These are phyloP conservation scores for Ginglymostoma cirratum DNA, from an alignment of 2,113 vertebrate genomes.

Conservation along the genomic window DNA sequence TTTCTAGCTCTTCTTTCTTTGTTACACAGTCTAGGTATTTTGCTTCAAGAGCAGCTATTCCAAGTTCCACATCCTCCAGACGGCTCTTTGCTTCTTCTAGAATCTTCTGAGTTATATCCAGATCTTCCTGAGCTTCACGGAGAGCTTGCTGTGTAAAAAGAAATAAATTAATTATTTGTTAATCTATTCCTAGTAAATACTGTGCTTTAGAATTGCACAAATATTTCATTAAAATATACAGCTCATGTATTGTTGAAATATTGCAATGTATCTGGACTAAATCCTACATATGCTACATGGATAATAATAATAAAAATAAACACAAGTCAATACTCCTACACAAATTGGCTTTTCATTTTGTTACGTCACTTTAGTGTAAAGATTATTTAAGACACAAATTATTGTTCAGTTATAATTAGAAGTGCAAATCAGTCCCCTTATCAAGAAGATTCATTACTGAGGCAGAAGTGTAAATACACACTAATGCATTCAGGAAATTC, in stretches of 20 bases:
- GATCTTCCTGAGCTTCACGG: conserved; percentile 69
- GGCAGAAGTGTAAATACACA: background rate
- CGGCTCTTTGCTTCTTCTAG: conserved; percentile 68
- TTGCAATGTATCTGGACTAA: background rate
- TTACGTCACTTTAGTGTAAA: background rate
- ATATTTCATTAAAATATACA: background rate
- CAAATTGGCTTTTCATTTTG: background rate
- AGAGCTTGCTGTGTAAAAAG: conserved; percentile 63
- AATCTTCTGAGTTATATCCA: conserved; percentile 63
- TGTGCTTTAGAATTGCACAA: background rate
- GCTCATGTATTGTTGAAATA: background rate
- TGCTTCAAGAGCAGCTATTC: conserved; percentile 66
- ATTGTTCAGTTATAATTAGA: background rate
- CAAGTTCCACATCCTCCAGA: conserved; percentile 63
- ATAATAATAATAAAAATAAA: background rate
- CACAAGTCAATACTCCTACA: background rate
- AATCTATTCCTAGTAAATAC: background rate
- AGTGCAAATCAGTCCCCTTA: background rate
- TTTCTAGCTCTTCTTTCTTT: conserved; percentile 76
- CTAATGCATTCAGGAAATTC: background rate
- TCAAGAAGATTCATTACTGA: background rate
- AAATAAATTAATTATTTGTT: background rate
- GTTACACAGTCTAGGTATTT: conserved; percentile 69
- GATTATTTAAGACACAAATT: background rate
- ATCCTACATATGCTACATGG: background rate